Percentiles rank a stretch among this genome's conserved stretches.
These are phyloP conservation scores for Luidia sarsii DNA, from an alignment of 53 echinoderm and acorn worm genomes.

Conservation along the genomic window DNA sequence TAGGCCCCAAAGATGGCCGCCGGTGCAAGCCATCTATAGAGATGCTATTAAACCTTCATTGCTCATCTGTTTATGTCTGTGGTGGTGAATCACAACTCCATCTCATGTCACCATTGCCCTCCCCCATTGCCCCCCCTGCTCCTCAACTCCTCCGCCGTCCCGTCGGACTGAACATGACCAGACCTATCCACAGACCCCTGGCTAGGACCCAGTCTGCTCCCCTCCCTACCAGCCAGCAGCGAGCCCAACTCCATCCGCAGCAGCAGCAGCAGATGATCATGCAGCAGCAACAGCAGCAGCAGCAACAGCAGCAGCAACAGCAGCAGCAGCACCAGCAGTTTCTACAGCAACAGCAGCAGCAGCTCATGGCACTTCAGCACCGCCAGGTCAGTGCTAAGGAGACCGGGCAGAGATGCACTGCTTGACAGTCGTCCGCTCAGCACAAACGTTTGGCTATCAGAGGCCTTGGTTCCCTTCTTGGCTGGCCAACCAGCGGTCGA, in stretches of 20 bases:
- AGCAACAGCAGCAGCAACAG: constrained; percentile 60
- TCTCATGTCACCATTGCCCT: too few relatives aligned
- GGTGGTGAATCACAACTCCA: too few relatives aligned
- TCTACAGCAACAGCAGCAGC: constrained; percentile 78
- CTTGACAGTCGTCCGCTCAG: not conserved
- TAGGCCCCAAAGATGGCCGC: too few relatives aligned
- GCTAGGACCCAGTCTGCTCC: constrained; percentile 97
- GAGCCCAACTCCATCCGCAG: constrained; percentile 58
- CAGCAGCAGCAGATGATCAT: constrained; percentile 53
- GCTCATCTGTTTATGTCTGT: too few relatives aligned
- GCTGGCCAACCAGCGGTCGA: too few relatives aligned
- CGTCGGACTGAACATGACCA: constrained; percentile 19
- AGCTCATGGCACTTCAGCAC: constrained; percentile 58
- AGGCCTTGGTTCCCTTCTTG: too few relatives aligned
- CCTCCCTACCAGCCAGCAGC: constrained; percentile 86
- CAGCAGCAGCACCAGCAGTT: constrained; percentile 64
- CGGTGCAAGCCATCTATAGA: too few relatives aligned
- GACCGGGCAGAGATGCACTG: not conserved
- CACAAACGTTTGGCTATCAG: not conserved
- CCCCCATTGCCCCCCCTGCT: not conserved
- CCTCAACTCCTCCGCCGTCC: not conserved
- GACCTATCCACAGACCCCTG: constrained; percentile 84
- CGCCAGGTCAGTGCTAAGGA: constrained; percentile 29
- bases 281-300: constrained; percentile 54
- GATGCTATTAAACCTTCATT: too few relatives aligned